These are phyloP conservation scores for Coptotermes formosanus DNA, from an alignment of 1,140 invertebrate genomes.

Conservation along the genomic window DNA sequence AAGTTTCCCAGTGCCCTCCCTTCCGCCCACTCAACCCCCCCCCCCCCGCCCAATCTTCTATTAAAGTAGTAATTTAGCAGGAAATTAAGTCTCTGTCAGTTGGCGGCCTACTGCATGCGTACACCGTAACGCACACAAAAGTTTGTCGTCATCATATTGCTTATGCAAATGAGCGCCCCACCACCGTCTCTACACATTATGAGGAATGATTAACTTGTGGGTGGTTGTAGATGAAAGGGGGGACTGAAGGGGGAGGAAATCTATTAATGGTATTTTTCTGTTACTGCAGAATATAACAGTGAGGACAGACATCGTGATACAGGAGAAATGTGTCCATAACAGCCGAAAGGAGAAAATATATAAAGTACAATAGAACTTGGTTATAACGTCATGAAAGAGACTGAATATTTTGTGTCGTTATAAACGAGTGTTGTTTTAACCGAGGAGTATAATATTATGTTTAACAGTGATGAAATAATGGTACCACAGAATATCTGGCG, in stretches of 20 bases:
- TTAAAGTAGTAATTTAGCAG: conserved; percentile 58
- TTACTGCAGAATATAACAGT: not conserved
- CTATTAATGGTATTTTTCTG: conserved; percentile 5
- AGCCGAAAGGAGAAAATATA: no score
- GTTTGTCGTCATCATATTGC: conserved; percentile 24
- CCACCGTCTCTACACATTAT: not conserved
- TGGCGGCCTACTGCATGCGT: not conserved
- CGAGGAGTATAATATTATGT: no score
- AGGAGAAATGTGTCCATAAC: no score
- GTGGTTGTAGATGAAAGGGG: conserved; percentile 19
- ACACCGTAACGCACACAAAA: not conserved
- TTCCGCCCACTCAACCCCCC: conserved; percentile 53
- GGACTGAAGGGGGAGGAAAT: not conserved
- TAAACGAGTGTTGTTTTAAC: no score
- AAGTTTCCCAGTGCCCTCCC: conserved; percentile 53
- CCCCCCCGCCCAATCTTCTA: conserved; percentile 51
- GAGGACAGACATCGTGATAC: not conserved
- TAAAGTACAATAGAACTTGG: no score
- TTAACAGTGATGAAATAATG: no score
- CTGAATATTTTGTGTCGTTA: no score
- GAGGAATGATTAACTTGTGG: conserved; percentile 29
- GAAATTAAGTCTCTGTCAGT: conserved; percentile 52
- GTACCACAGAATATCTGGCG: no score
- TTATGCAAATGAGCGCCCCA: conserved; percentile 26
- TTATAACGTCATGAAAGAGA: no score